Base-by-base conservation (phyloP, 2,797 vertebrate genomes). In the Sylvia borin region DNA sequence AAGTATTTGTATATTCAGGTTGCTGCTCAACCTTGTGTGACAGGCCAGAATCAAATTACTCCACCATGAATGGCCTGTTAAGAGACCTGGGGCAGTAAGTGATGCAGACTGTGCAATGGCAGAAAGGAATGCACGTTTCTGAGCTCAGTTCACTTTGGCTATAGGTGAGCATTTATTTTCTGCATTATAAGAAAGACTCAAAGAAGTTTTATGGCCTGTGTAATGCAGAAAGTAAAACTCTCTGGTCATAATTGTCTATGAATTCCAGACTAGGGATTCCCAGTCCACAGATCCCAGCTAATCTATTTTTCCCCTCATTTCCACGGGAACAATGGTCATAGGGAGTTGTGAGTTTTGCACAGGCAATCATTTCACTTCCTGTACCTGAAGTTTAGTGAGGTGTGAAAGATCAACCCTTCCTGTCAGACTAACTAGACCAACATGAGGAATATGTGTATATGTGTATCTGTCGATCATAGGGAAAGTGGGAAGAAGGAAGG, bases 191-290 rank as follows among this genome's bases (percentile, higher is more conserved):
- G 66, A 90, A 92, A 85, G 70, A 81, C 76, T 75, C 21, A 40
- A 65, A 72, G 66, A 90, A 88, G 80, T 90, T 95, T 95, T 92
- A 94, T 70, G 60, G 48, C 26, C 85, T 94, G 90, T 86, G 67
- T 86, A 90, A 95, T 31, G 58, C 34, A 88, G 80, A 93, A 93
- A 83, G 43, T 78, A 92, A 88, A 88, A 60, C 31, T 76, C 64
- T 75, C 58, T 66, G 31, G 47, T 73, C 73, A 83, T 73, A 84
- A 84, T 16, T 64, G 17, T 67, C 66, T 85, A 65, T 58, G 91
- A 91, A 84, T 84, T 93, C 58, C 62, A 94, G 88, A 75, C 54
- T 34, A 85, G 27, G n/a, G 61, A 92, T 92, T 83, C 70, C 65
- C 20, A 19, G 55, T 36, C 42, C 58, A 71, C 4, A 16, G 88